A percentile compares a stretch with the other conserved stretches of the same genome.
These are phyloP conservation scores for Pholis gunnellus DNA, from an alignment of 2,113 vertebrate species.

Conservation along the genomic window DNA sequence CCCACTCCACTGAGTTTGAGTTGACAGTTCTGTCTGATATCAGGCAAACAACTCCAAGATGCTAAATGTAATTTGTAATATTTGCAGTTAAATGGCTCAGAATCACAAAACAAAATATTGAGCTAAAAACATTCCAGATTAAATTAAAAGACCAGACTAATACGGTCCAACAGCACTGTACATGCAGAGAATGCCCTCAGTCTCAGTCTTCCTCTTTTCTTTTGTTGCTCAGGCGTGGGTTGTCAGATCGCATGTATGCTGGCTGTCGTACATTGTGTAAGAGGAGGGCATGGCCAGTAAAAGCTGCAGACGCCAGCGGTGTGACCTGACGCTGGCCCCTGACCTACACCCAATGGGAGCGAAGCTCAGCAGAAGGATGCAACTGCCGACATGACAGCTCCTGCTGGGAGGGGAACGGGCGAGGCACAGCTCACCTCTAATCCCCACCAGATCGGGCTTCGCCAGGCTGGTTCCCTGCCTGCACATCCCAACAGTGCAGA, in stretches of 20 bases:
- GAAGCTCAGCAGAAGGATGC: slow-evolving; percentile 58
- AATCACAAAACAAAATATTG: slow-evolving; percentile 22
- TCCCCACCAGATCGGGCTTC: slow-evolving; percentile 51
- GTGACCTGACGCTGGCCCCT: slow-evolving; percentile 73
- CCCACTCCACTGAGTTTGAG: neutral
- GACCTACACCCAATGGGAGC: slow-evolving; percentile 59
- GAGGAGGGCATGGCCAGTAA: slow-evolving; percentile 27
- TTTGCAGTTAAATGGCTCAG: slow-evolving; percentile 12
- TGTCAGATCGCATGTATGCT: slow-evolving; percentile 60
- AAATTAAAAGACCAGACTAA: slow-evolving; percentile 9
- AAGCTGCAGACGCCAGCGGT: slow-evolving; percentile 40
- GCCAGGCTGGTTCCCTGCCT: slow-evolving; percentile 35
- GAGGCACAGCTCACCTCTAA: slow-evolving; percentile 59
- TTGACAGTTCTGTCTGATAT: neutral
- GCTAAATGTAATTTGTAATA: neutral
- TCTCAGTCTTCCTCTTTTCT: slow-evolving; percentile 23
- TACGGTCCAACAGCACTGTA: slow-evolving; percentile 5
- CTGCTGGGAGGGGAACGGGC: slow-evolving; percentile 64
- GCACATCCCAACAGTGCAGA: slow-evolving; percentile 38
- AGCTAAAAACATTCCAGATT: slow-evolving; percentile 14
- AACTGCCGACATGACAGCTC: slow-evolving; percentile 72
- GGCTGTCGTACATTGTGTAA: slow-evolving; percentile 22
- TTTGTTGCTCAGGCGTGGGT: slow-evolving; percentile 60
- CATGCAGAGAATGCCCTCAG: slow-evolving; percentile 19
- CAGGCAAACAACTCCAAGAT: neutral